Percentiles rank a stretch among this genome's conserved stretches.
Evolutionary conservation across 2,888 invertebrate species (phyloP).

Genomic region (Nephrotoma flavescens): DNA sequence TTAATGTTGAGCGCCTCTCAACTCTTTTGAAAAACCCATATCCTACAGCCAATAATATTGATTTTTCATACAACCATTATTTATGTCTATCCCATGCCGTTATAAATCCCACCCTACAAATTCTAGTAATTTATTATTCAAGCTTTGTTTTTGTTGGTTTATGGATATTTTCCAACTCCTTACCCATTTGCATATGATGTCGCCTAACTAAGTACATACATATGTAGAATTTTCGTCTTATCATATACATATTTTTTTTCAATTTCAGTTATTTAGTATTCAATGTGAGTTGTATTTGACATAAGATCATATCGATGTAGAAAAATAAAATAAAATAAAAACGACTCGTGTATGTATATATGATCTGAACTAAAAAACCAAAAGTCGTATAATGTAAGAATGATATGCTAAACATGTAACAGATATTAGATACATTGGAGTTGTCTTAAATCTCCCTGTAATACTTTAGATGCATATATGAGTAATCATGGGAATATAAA

Average conservation of each 20-base stretch:
- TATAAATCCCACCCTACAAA: too few species aligned
- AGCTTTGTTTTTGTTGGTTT: background rate
- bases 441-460: background rate
- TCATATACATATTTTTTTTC: background rate
- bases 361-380: background rate
- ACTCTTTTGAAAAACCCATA: too few species aligned
- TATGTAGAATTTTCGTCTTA: background rate
- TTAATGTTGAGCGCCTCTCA: too few species aligned
- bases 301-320: background rate
- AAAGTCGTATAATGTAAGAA: background rate
- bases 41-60: too few species aligned
- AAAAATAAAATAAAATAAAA: background rate
- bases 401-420: background rate
- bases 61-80: too few species aligned
- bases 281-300: background rate
- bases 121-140: background rate
- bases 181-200: background rate
- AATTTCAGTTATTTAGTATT: background rate
- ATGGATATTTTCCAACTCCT: background rate
- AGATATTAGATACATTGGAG: background rate
- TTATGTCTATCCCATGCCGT: too few species aligned
- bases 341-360: background rate
- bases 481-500: background rate
- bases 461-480: background rate
- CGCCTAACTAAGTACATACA: background rate